phyloP scores from a whole-genome alignment of 2,797 vertebrate genomes.

The Bradypus variegatus region DNA sequence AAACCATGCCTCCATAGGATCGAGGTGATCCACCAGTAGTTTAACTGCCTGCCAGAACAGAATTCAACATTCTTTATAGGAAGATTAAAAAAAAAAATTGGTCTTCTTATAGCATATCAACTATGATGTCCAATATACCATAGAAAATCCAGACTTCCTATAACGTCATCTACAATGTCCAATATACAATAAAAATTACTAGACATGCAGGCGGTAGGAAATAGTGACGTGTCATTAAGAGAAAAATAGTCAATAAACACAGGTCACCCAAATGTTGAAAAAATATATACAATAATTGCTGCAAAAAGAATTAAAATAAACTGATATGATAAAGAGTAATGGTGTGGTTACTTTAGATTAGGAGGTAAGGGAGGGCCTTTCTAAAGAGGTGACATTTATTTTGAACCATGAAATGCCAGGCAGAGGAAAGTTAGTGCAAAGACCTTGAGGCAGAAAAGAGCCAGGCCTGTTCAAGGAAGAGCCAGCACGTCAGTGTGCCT shows the following conservation, averaged over 20 bases:
- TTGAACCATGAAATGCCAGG: not conserved
- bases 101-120: not conserved
- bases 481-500: not conserved
- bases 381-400: not conserved
- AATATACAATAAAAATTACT: not conserved
- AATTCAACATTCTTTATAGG: not conserved
- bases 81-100: not conserved
- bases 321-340: not conserved
- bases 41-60: slow-evolving; percentile 31
- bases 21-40: not conserved
- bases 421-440: not conserved
- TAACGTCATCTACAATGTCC: not conserved
- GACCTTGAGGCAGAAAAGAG: not conserved
- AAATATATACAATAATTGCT: not conserved
- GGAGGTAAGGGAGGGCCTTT: not conserved
- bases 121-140: not conserved
- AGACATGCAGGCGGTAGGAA: not conserved
- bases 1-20: not conserved
- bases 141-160: not conserved
- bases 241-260: not conserved
- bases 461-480: not conserved
- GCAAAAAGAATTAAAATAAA: not conserved
- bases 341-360: not conserved
- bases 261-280: not conserved
- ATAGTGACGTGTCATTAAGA: not conserved